Base-by-base conservation (phyloP, 2,113 vertebrate genomes). In the Pipa parva region DNA sequence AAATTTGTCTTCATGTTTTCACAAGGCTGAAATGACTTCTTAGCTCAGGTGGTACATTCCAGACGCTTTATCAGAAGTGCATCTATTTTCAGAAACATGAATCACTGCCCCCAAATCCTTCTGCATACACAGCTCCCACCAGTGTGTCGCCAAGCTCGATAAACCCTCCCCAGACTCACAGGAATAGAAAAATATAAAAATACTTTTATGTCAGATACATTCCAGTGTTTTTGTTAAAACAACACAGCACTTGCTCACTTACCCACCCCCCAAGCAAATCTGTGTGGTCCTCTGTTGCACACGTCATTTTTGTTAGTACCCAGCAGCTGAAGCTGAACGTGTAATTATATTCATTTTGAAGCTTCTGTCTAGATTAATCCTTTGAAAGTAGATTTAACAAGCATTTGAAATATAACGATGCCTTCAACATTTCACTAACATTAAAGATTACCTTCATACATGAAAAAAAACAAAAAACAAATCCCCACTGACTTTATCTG, bases 401-500 rank as follows among this genome's bases (percentile, higher is more conserved):
- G 79, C 76, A 76, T 83, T 81, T 78, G 74, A 83, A 84, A 81
- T 76, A 54, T 85, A 80, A 82, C 78, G 81, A 80, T 77, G 81
- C 84, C 63, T 73, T 85, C 81, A 89, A 84, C 79, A 80, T 60
- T 59, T 78, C 83, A 80, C 82, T 85, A 84, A 87, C 87, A 87
- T 88, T 87, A 84, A 89, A 87, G 89, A 89, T 84, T 85, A 84
- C 82, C 83, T 84, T 84, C 81, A 88, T 88, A 88, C 85, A 85
- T 82, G 78, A 89, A 81, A 72, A 83, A 82, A 59, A 10, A 13
- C 81, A 80, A 80, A 79, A 73, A 81, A 81, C n/a, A n/a, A n/a
- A n/a, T 80, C 84, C 82, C 83, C 73, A 78, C 76, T 75, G 84
- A 88, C 84, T 78, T 85, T 79, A 85, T 82, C 84, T 82, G 80